Evolutionary conservation across 2,888 invertebrate species (phyloP).

Genomic region (Ichneumoninae sp.): DNA sequence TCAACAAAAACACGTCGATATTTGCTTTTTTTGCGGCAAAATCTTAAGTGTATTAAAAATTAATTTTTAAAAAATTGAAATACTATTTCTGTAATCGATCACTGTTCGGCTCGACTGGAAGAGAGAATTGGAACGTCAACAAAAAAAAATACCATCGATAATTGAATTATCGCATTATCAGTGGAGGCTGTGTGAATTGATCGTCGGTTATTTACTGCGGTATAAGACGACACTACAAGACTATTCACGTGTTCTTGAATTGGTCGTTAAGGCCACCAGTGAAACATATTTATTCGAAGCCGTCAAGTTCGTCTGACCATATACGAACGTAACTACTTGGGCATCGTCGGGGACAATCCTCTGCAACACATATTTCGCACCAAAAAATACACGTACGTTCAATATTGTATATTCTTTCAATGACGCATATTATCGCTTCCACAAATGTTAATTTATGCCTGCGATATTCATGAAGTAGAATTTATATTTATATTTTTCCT

Average conservation of each 20-base stretch:
- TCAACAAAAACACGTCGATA: not conserved
- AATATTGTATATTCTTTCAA: not conserved
- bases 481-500: not conserved
- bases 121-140: not conserved
- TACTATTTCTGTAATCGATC: not conserved
- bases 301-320: conserved; percentile 23
- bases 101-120: not conserved
- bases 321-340: conserved; percentile 47
- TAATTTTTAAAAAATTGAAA: not conserved
- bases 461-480: not conserved
- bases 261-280: not conserved
- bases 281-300: not conserved
- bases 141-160: not conserved
- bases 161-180: not conserved
- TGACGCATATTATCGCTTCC: not conserved
- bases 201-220: not conserved
- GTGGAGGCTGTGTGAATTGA: not conserved
- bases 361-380: not conserved
- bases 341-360: conserved; percentile 12
- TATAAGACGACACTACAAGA: not conserved
- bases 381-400: not conserved
- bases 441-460: not conserved
- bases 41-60: not conserved
- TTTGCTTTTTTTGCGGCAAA: not conserved
- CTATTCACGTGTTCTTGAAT: not conserved